phyloP scores from a whole-genome alignment of 2,888 invertebrate species.

The Helleia helle region DNA sequence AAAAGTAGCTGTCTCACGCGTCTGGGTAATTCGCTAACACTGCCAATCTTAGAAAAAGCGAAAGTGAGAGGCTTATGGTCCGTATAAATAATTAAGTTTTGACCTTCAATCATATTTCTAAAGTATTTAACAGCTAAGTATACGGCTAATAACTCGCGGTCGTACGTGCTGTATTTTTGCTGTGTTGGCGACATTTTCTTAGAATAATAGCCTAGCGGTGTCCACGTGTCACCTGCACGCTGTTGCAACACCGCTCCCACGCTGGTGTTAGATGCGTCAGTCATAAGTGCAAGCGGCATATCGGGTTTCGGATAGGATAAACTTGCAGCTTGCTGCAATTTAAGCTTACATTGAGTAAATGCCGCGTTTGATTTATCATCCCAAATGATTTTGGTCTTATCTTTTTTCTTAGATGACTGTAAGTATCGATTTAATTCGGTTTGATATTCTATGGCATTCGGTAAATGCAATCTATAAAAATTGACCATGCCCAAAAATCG shows the following conservation, averaged over 20 bases:
- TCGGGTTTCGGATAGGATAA: conserved; percentile 22
- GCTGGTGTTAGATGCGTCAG: too few relatives aligned
- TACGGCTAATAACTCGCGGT: conserved; percentile 15
- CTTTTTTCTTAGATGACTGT: conserved; percentile 19
- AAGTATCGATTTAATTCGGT: conserved; percentile 12
- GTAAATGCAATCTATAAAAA: conserved; percentile 19
- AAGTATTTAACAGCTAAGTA: conserved; percentile 8
- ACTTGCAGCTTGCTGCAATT: conserved; percentile 21
- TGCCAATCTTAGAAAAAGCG: too few relatives aligned
- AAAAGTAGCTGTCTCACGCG: conserved; percentile 13
- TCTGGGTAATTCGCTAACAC: too few relatives aligned
- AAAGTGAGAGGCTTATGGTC: too few relatives aligned
- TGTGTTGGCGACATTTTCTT: conserved; percentile 24
- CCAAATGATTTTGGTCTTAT: conserved; percentile 21
- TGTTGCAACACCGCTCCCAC: conserved; percentile 37
- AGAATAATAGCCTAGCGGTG: conserved; percentile 32
- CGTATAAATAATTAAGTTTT: too few relatives aligned
- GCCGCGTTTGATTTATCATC: conserved; percentile 15
- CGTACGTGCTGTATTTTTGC: conserved; percentile 17
- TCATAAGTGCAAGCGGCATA: conserved; percentile 24
- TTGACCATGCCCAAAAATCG: conserved; percentile 21
- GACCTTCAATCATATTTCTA: too few relatives aligned
- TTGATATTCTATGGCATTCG: too few relatives aligned
- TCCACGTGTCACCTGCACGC: conserved; percentile 14
- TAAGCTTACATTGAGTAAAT: conserved; percentile 21